These are phyloP conservation scores for Scaptomyza hsui DNA, from an alignment of 1,140 invertebrate genomes.

Conservation along the genomic window DNA sequence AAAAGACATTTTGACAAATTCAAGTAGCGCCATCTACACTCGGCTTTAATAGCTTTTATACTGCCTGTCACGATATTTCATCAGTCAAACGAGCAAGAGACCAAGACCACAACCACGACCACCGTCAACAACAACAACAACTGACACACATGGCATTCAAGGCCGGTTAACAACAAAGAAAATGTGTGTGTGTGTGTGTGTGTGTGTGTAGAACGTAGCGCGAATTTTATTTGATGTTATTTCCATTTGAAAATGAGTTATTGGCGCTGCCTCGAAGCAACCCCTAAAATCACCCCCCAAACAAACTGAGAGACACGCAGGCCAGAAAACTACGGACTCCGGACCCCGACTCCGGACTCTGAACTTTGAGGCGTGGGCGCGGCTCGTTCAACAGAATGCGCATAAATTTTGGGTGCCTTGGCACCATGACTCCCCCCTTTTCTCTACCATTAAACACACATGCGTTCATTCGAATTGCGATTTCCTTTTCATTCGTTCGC, in stretches of 20 bases:
- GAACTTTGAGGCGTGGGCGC: conserved; percentile 57
- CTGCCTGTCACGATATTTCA: conserved; percentile 83
- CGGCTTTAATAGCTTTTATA: conserved; percentile 83
- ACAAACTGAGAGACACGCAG: conserved; percentile 4
- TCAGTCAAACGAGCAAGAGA: conserved; percentile 75
- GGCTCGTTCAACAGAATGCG: conserved; percentile 51
- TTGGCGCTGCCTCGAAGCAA: conserved; percentile 64
- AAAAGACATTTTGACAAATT: conserved; percentile 84
- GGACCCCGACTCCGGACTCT: conserved; percentile 2
- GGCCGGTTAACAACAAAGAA: conserved; percentile 21
- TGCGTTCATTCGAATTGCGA: conserved; percentile 68
- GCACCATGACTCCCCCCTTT: conserved; percentile 46
- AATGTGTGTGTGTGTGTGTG: too few relatives aligned
- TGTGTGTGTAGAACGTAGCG: conserved; percentile 48
- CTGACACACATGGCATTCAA: conserved; percentile 61
- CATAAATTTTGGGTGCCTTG: conserved; percentile 72
- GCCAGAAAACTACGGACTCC: conserved; percentile 21
- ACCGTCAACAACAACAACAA: conserved; percentile 12
- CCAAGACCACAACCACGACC: conserved; percentile 18
- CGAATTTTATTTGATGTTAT: conserved; percentile 82
- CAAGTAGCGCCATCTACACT: conserved; percentile 82
- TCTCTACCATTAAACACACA: conserved; percentile 45
- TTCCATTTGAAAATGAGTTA: conserved; percentile 81
- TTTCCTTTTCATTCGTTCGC: conserved; percentile 68
- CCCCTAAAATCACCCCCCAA: conserved; percentile 51